Evolutionary conservation across 2,113 vertebrate genomes (phyloP), one percentile per base, ranked within the genome.

Genomic region (Sebastes schlegelii): DNA sequence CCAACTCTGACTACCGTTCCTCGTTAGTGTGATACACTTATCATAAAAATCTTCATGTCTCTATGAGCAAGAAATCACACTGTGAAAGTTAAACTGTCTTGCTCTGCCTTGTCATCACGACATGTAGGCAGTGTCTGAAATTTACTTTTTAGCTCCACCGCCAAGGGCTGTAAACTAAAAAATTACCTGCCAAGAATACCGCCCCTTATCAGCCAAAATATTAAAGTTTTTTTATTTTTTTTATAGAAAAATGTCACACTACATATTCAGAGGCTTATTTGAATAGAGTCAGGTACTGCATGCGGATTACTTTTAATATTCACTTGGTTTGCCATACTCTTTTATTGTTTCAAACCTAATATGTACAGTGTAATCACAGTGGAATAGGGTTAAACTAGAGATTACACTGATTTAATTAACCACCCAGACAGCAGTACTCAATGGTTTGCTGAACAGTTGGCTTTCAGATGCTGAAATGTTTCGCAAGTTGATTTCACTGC

Each of bases 111-210:
- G 84, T 85, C 85, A 79, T 83, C 54, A 43, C 81, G 74, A 69
- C 81, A 68, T 83, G 84, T 69, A 73, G 79, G 72, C 72, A 85
- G 77, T 70, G 75, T 79, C 74, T 89, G 83, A 86, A 88, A 91
- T 92, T 70, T 83, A 87, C 63, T 87, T 88, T 85, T 62, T 78
- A 80, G 65, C 79, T 90, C 26, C 70, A 16, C 63, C 73, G 81
- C 88, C 83, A 79, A 79, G 43, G 70, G 73, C 80, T 83, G 62
- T 75, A 85, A 86, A 86, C 54, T 60, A 66, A 83, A 89, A 87
- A 83, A 88, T 82, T 73, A 91, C 87, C 89, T 91, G 87, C 86
- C 87, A 87, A 84, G 46, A 90, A 85, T 72, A 82, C 63, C 23
- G 43, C n/a, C 34, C 51, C 79, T 90, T 90, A 91, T 90, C 84